Conservation (phyloP, 2,888 invertebrate genomes). For the Anthrax anthrax region DNA sequence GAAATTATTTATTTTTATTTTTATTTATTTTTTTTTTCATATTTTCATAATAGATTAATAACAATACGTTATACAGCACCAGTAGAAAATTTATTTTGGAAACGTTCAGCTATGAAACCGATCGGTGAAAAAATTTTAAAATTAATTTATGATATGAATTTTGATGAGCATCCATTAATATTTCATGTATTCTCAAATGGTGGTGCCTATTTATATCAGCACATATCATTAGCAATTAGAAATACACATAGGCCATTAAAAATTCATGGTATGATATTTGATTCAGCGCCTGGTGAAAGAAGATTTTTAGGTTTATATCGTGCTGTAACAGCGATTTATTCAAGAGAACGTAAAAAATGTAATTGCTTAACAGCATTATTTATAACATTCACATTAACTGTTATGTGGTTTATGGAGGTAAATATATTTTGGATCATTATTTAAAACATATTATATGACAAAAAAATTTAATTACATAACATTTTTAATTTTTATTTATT, state of each 20-base stretch:
- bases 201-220: constrained; percentile 54
- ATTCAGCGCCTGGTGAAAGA: constrained; percentile 54
- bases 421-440: constrained; percentile 8
- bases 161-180: constrained; percentile 55
- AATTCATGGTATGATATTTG: constrained; percentile 48
- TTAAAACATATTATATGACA: neutral
- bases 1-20: no score
- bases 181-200: constrained; percentile 65
- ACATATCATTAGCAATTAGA: constrained; percentile 46
- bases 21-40: neutral
- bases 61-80: constrained; percentile 58
- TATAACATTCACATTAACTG: constrained; percentile 40
- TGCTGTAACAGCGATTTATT: constrained; percentile 47
- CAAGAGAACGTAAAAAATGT: constrained; percentile 38
- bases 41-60: constrained; percentile 40
- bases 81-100: constrained; percentile 49
- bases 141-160: constrained; percentile 48
- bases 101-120: constrained; percentile 42
- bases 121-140: constrained; percentile 51
- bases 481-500: neutral
- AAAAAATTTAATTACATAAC: no score
- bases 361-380: constrained; percentile 42
- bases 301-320: constrained; percentile 42
- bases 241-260: constrained; percentile 38
- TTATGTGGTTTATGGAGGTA: constrained; percentile 48